phyloP scores from a whole-genome alignment of 2,888 invertebrate species.

The Scaptodrosophila latifasciaeformis region DNA sequence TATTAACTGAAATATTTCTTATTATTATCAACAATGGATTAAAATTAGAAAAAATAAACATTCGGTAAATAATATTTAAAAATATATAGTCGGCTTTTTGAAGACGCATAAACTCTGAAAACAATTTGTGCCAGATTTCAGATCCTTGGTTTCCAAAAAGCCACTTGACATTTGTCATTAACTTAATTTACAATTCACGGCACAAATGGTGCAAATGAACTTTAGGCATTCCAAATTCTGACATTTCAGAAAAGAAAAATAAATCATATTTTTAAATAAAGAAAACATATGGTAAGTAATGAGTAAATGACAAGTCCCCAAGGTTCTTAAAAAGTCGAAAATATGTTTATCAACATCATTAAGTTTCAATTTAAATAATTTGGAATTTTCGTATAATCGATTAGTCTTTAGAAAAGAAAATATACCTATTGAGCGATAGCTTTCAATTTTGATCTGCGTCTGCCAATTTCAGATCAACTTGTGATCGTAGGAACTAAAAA shows the following conservation, averaged over 20 bases:
- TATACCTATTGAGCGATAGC: no score
- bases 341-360: neutral
- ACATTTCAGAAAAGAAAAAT: slow-evolving; percentile 19
- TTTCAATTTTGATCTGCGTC: no score
- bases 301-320: slow-evolving; percentile 39
- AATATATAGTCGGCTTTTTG: slow-evolving; percentile 21
- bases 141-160: slow-evolving; percentile 30
- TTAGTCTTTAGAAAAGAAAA: no score
- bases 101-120: slow-evolving; percentile 22
- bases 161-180: slow-evolving; percentile 59
- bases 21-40: no score
- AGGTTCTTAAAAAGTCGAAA: no score
- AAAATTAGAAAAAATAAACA: no score
- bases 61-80: neutral
- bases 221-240: slow-evolving; percentile 4
- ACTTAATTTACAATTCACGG: slow-evolving; percentile 46
- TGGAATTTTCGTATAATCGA: no score
- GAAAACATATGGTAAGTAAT: slow-evolving; percentile 31
- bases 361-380: slow-evolving; percentile 20
- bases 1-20: no score
- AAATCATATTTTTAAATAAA: slow-evolving; percentile 3
- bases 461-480: no score
- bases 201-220: slow-evolving; percentile 41
- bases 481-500: no score
- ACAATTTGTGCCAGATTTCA: slow-evolving; percentile 31